Percentiles rank a stretch among this genome's conserved stretches.
phyloP scores from a whole-genome alignment of 2,888 invertebrate genomes.

The Anarsia innoxiella region DNA sequence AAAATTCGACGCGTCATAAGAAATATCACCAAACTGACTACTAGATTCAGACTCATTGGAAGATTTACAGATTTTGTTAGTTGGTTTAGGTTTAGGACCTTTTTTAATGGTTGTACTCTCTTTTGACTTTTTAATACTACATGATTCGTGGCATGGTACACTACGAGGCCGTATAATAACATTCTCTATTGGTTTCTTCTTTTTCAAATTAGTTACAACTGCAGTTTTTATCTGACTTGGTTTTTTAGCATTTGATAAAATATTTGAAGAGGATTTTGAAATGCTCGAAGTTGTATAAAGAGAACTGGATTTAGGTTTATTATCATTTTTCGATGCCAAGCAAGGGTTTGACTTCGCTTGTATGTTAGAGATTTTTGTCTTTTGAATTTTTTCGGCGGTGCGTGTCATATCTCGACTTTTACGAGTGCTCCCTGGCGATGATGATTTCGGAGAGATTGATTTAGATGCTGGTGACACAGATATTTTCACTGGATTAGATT shows the following conservation, averaged over 20 bases:
- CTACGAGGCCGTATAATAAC: constrained; percentile 44
- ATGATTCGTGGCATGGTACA: constrained; percentile 51
- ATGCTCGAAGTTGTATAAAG: constrained; percentile 36
- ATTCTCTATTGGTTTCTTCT: constrained; percentile 53
- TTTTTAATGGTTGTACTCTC: constrained; percentile 39
- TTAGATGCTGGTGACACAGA: constrained; percentile 20
- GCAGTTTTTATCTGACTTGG: constrained; percentile 51
- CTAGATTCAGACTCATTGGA: constrained; percentile 39
- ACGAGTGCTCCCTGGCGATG: constrained; percentile 36
- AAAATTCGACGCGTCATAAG: constrained; percentile 45
- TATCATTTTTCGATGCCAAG: constrained; percentile 34
- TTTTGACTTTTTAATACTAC: constrained; percentile 51
- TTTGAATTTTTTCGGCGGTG: constrained; percentile 62
- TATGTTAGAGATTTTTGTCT: constrained; percentile 44
- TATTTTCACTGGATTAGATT: too few relatives aligned
- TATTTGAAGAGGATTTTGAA: constrained; percentile 52
- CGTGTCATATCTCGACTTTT: constrained; percentile 66
- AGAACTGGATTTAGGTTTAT: constrained; percentile 30
- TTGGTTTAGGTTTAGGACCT: constrained; percentile 30
- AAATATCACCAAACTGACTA: constrained; percentile 61
- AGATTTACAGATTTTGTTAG: constrained; percentile 30
- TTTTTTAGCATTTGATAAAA: constrained; percentile 36
- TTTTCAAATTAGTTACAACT: constrained; percentile 54
- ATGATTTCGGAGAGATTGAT: constrained; percentile 24
- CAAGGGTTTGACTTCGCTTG: constrained; percentile 52